Evolutionary conservation across 1,140 invertebrate species (phyloP), one percentile per base, ranked within the genome.

Genomic region (Latrodectus geometricus): DNA sequence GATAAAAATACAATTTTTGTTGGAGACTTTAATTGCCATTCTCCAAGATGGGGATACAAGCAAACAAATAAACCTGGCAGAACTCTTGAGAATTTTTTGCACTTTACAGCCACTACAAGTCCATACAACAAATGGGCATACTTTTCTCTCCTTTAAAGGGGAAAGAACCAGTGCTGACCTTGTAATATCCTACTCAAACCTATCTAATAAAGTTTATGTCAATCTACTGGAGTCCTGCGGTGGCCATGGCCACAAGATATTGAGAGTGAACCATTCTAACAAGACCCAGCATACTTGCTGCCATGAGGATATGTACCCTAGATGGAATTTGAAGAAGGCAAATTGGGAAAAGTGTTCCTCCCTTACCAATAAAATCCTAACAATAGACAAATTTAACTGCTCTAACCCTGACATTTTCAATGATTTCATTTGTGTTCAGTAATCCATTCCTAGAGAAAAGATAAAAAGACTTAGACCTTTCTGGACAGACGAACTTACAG

Each of bases 1-100:
- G 80, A 83, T 73, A 83, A 54, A 76, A 85, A 77, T 35, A 69
- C 56, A 9, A 77, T 76, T 52, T 56, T 85, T 35, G 54, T 85
- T 66, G 65, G 82, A 52, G 73, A 85, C 35, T 77, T 76, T 48
- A 76, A 76, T 54, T 49, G 73, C 35, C 82, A 85, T 49, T 85
- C 72, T 52, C 9, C 35, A 17, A 75, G 56, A 75, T 85, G 73
- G 61, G 74, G 65, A 8, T 76, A 76, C 69, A 85, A 50, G 65
- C 68, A 74, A 48, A 20, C 69, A 65, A 83, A 83, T 61, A n/a
- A 17, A 65, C 75, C 61, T 11, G 56, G 75, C 15, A 48, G 48
- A 21, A 20, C 50, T 17, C 49, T 74, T 54, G 70, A 49, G 20
- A 72, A 74, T n/a, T 20, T 72, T 21, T 56, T 83, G 74, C 21